These are phyloP conservation scores for Portunus trituberculatus DNA, from an alignment of 1,140 invertebrate species.

Conservation along the genomic window DNA sequence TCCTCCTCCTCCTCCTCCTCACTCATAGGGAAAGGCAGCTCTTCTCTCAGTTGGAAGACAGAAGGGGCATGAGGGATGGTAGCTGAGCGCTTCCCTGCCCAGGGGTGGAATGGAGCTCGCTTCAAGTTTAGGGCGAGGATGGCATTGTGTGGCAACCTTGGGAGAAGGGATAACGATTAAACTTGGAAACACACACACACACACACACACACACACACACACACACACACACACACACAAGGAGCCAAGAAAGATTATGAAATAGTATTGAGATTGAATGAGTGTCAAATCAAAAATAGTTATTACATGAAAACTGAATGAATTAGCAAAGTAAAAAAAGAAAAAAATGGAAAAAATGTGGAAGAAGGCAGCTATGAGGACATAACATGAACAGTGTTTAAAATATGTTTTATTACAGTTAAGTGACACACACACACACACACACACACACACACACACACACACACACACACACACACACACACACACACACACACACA, in stretches of 20 bases:
- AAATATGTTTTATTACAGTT: neutral
- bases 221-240: neutral
- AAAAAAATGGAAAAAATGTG: neutral
- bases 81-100: slow-evolving; percentile 42
- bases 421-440: neutral
- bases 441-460: slow-evolving; percentile 9
- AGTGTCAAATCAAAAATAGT: too few relatives aligned
- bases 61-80: neutral
- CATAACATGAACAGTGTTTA: neutral
- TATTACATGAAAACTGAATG: neutral
- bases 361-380: neutral
- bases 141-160: neutral
- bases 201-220: too few relatives aligned
- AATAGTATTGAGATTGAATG: neutral
- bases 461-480: slow-evolving; percentile 43
- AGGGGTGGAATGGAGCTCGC: slow-evolving; percentile 59
- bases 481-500: slow-evolving; percentile 40
- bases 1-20: too few relatives aligned
- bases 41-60: neutral
- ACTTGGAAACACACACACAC: neutral
- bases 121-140: slow-evolving; percentile 32
- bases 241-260: neutral
- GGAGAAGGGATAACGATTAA: neutral
- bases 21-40: too few relatives aligned
- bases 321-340: neutral